These are phyloP conservation scores for Microcebus murinus DNA, from an alignment of 2,113 vertebrate species.

Conservation along the genomic window DNA sequence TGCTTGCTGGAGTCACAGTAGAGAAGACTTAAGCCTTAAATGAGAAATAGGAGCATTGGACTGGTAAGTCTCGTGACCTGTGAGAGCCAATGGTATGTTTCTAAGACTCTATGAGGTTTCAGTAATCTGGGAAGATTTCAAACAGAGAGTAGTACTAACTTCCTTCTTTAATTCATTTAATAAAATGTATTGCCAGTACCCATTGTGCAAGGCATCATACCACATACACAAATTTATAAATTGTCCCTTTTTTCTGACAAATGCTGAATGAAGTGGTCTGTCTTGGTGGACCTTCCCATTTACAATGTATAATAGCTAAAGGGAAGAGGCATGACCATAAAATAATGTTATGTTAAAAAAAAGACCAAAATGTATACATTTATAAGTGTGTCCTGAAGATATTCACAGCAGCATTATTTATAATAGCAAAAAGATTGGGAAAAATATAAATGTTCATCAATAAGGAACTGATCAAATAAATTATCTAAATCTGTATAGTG, in stretches of 20 bases:
- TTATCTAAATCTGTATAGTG: background rate
- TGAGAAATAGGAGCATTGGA: background rate
- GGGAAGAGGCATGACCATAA: background rate
- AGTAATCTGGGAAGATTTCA: conserved; percentile 10
- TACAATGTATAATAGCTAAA: background rate
- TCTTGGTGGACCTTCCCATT: background rate
- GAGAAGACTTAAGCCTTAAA: background rate
- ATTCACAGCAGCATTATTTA: background rate
- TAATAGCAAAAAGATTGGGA: background rate
- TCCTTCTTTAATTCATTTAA: background rate
- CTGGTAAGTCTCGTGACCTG: background rate
- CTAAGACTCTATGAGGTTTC: background rate
- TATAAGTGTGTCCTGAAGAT: background rate
- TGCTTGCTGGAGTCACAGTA: background rate
- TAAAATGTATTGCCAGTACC: background rate
- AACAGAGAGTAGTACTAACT: background rate
- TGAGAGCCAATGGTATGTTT: background rate
- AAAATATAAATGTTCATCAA: background rate
- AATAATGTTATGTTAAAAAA: conserved; percentile 10
- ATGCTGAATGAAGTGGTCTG: background rate
- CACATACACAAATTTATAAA: background rate
- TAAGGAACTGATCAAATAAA: background rate
- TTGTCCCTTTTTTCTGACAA: background rate
- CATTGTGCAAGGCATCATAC: background rate
- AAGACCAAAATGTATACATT: background rate